Base-by-base conservation (phyloP, 2,113 vertebrate genomes). In the Colinus virginianus region DNA sequence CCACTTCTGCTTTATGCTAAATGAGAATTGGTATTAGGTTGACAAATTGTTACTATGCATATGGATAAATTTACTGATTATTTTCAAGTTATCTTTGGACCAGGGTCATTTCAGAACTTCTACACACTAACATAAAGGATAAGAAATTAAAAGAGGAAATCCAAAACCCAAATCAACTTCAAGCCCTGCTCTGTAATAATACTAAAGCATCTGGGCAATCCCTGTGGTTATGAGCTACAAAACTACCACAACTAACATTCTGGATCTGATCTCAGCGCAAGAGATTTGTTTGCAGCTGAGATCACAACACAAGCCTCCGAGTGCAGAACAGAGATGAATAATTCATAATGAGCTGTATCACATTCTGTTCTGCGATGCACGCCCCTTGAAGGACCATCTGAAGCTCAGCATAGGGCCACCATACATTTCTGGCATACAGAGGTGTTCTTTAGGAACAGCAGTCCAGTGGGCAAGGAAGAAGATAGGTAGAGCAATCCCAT, bases 1-100 rank as follows among this genome's bases (percentile, higher is more conserved):
- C 98, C 28, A 98, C 94, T 93, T 99, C 99, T 1, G 97, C 87
- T 97, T 99, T 99, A 84, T 98, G 95, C 99, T 99, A 97, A 34
- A 84, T 11, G 85, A 86, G 78, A 72, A 91, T 67, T 1, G 3
- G 36, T 48, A 40, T 85, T 53, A 80, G 15, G 14, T 49, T 88
- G 58, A 36, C 20, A 58, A 80, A 78, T 7, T 14, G 34, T 72
- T 90, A 74, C 5, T 42, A 30, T 22, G 12, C 61, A 78, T n/a
- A 77, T 21, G 43, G 20, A 71, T 43, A 36, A 7, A 82, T 55
- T 84, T 86, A 71, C 43, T 42, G 20, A 78, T 53, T 38, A 84
- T 58, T 66, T 86, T 69, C 36, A 77, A 46, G 21, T 69, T 64
- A 46, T 11, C 53, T 76, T 90, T 43, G 74, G 74, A 51, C 67